Base-by-base conservation (phyloP, 2,113 vertebrate species). In the Stigmatopora nigra region DNA sequence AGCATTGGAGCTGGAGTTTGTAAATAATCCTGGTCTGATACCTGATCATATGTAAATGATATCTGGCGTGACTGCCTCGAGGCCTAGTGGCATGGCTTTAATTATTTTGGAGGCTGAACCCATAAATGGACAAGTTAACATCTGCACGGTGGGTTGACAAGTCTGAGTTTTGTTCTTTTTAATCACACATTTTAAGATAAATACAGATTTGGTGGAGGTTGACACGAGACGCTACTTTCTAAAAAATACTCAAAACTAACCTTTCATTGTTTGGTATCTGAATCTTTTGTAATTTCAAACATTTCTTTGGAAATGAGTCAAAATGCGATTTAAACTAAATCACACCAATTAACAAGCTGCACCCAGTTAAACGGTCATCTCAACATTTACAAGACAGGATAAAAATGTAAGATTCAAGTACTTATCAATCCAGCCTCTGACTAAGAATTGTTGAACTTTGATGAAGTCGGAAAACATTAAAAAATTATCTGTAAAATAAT, bases 11-110 rank as follows among this genome's bases (percentile, higher is more conserved):
- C 78, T 61, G 10, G 47, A 65, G 72, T 61, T 72, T 82, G 86
- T 87, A 77, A 83, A 88, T 89, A 86, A 87, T 88, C 84, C 80
- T 86, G 51, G 66, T 68, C 78, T 75, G 82, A 86, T 82, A 86
- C 82, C 78, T 82, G 84, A 89, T 88, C 81, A 88, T 85, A 87
- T 71, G 63, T 89, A 83, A 88, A 90, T 89, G 88, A 90, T 87
- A 84, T 78, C 89, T 89, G 81, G 72, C 64, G 75, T 68, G 75
- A 82, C 78, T 84, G 82, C 67, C 17, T 78, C 82, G 81, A 82
- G 84, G 78, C 72, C 74, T 62, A 76, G 12, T 15, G 68, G 82
- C 71, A 69, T 78, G 70, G 76, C 78, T 73, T 63, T 58, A 67
- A 78, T 77, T 72, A 61, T 64, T 64, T 57, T 8, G 56, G 65